phyloP scores from a whole-genome alignment of 2,113 vertebrate genomes.

The Pholis gunnellus region DNA sequence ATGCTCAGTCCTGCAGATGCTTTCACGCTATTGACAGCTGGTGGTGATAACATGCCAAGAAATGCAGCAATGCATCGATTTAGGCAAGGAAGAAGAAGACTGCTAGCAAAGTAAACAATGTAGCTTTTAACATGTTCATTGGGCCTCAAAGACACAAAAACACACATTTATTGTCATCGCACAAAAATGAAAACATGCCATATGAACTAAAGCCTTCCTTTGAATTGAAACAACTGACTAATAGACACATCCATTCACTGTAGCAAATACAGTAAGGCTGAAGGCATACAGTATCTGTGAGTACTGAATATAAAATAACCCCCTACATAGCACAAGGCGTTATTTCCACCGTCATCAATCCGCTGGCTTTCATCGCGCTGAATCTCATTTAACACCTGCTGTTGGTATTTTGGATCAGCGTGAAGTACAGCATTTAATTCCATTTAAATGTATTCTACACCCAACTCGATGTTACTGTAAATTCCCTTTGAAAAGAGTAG shows the following conservation, averaged over 20 bases:
- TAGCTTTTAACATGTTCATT: not conserved
- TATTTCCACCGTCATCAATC: slow-evolving; percentile 37
- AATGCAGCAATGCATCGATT: slow-evolving; percentile 1
- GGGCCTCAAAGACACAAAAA: not conserved
- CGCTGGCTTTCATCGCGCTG: slow-evolving; percentile 61
- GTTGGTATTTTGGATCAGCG: slow-evolving; percentile 55
- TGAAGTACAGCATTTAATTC: slow-evolving; percentile 55
- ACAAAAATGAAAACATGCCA: not conserved
- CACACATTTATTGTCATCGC: not conserved
- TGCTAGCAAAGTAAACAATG: not conserved
- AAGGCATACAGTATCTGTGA: slow-evolving; percentile 30
- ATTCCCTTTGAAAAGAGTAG: slow-evolving; percentile 25
- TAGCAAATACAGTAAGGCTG: not conserved
- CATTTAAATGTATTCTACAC: slow-evolving; percentile 54
- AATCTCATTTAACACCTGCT: slow-evolving; percentile 79
- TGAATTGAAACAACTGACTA: slow-evolving; percentile 1
- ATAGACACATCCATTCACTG: not conserved
- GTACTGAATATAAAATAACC: slow-evolving; percentile 62
- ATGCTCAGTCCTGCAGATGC: not conserved
- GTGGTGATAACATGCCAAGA: not conserved
- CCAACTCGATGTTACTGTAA: slow-evolving; percentile 17
- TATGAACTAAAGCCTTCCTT: not conserved
- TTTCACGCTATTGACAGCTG: slow-evolving; percentile 15
- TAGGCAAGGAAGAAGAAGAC: not conserved
- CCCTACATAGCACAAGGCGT: slow-evolving; percentile 41